Percentiles rank a stretch among this genome's conserved stretches.
Conservation (phyloP, 2,888 invertebrate species). For the Stenichneumon culpator region DNA sequence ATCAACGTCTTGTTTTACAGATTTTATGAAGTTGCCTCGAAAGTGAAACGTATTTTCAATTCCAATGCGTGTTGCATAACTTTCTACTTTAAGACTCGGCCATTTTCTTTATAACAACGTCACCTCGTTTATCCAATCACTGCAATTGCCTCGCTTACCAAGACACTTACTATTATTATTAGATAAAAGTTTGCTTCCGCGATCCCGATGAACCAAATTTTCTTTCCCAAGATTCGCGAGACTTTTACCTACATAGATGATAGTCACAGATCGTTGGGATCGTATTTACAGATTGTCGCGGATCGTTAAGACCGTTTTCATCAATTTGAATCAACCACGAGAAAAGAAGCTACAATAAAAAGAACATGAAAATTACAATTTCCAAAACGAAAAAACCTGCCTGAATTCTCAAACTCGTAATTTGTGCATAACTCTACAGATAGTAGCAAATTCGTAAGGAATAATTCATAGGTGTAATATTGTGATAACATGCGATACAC, state of each 20-base stretch:
- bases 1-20: too few species aligned
- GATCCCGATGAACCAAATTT: background rate
- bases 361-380: background rate
- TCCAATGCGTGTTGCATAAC: background rate
- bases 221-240: too few species aligned
- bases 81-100: background rate
- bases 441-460: background rate
- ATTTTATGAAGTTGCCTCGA: slow-evolving; percentile 31
- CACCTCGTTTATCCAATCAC: background rate
- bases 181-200: background rate
- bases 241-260: too few species aligned
- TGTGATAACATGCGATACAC: too few species aligned
- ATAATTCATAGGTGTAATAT: background rate
- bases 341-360: background rate
- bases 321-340: too few species aligned
- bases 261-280: too few species aligned
- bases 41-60: slow-evolving; percentile 5
- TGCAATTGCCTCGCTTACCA: too few species aligned
- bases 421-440: background rate
- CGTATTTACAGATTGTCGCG: too few species aligned
- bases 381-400: background rate
- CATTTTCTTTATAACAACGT: background rate
- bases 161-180: background rate
- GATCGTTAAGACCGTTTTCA: too few species aligned
- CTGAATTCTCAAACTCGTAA: background rate